These are phyloP conservation scores for Caenorhabditis brenneri DNA, from an alignment of 1,140 invertebrate genomes.

Conservation along the genomic window DNA sequence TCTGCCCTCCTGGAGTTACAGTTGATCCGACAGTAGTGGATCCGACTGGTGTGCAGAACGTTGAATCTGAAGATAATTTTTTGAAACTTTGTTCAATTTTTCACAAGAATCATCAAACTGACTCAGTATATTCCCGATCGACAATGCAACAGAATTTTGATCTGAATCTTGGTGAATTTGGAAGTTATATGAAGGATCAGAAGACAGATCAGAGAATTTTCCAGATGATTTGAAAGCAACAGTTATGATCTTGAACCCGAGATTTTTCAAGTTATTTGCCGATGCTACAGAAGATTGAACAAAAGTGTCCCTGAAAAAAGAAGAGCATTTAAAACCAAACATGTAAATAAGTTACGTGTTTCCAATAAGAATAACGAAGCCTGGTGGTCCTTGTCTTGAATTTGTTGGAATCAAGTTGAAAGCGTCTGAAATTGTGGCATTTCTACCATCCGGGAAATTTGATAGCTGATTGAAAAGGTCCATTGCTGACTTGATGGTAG, in stretches of 20 bases:
- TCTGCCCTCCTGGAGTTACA: too few relatives aligned
- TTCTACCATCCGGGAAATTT: not conserved
- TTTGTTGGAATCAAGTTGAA: not conserved
- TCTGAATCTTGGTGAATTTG: not conserved
- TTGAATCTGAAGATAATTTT: too few relatives aligned
- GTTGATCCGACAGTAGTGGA: too few relatives aligned
- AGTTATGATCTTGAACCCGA: not conserved
- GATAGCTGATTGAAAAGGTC: not conserved
- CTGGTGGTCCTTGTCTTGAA: not conserved
- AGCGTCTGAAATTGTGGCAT: not conserved
- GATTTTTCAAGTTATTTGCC: not conserved
- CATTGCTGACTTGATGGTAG: not conserved
- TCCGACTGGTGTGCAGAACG: too few relatives aligned
- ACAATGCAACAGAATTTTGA: not conserved
- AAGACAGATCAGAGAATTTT: not conserved
- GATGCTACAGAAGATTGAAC: not conserved
- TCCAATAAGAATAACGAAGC: not conserved
- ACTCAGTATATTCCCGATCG: not conserved
- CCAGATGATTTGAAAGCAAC: not conserved
- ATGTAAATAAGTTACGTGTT: not conserved
- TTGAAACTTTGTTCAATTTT: too few relatives aligned
- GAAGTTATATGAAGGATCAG: not conserved
- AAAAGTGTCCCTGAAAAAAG: not conserved
- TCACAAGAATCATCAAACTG: too few relatives aligned
- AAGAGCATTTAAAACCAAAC: not conserved